Evolutionary conservation across 1,140 invertebrate species (phyloP).

Genomic region (Meteorus sp.): DNA sequence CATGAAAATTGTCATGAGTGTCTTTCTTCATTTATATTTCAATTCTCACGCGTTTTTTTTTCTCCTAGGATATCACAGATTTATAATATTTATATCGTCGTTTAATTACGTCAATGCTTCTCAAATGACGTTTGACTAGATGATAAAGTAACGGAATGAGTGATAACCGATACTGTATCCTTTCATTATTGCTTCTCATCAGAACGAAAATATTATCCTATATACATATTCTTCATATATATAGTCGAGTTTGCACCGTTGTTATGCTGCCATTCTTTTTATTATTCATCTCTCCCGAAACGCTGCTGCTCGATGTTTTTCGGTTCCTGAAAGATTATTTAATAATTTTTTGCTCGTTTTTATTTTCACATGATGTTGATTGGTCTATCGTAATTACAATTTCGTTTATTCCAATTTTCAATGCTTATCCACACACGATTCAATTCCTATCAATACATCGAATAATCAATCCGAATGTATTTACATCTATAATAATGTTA

Average conservation of each 20-base stretch:
- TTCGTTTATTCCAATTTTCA: background rate
- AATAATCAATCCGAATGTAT: no score
- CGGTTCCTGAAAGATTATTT: slow-evolving; percentile 24
- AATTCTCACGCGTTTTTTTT: no score
- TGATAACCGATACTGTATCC: no score
- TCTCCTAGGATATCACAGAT: background rate
- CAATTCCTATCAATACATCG: no score
- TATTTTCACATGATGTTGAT: background rate
- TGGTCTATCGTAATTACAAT: background rate
- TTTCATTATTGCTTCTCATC: no score
- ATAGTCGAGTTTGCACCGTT: background rate
- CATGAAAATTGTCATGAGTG: background rate
- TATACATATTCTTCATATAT: background rate
- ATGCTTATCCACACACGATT: no score
- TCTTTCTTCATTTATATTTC: no score
- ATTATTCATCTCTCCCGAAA: background rate
- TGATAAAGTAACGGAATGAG: no score
- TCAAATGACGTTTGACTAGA: slow-evolving; percentile 1
- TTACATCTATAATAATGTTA: no score
- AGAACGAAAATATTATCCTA: no score
- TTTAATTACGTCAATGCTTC: background rate
- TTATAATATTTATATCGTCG: background rate
- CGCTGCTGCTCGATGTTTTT: slow-evolving; percentile 9
- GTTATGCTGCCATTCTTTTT: background rate
- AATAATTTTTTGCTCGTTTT: background rate